Percentiles rank a stretch among this genome's conserved stretches.
These are phyloP conservation scores for Plagiodera versicolora DNA, from an alignment of 2,888 invertebrate species.

Conservation along the genomic window DNA sequence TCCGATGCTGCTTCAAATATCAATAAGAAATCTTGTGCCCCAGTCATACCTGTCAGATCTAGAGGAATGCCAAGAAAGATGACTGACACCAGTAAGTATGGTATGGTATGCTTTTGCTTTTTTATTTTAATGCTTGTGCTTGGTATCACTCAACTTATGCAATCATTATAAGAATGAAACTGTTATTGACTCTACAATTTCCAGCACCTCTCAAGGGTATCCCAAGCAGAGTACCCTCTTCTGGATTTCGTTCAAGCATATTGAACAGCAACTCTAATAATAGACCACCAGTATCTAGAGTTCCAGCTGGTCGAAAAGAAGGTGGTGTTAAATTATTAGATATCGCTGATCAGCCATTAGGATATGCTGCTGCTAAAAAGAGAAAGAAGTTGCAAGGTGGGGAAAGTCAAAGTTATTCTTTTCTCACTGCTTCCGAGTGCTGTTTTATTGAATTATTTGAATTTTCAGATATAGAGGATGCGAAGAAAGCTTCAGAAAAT, in stretches of 20 bases:
- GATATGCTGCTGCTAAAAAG: slow-evolving; percentile 83
- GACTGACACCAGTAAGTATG: slow-evolving; percentile 84
- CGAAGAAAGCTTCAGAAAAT: slow-evolving; percentile 63
- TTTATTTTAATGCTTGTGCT: slow-evolving; percentile 16
- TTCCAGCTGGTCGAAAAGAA: slow-evolving; percentile 74
- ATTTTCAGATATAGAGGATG: slow-evolving; percentile 64
- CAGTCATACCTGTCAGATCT: slow-evolving; percentile 85
- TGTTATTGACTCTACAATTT: slow-evolving; percentile 26
- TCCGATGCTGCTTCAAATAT: slow-evolving; percentile 85
- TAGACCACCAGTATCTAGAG: slow-evolving; percentile 62
- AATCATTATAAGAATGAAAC: background rate
- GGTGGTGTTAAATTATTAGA: slow-evolving; percentile 94
- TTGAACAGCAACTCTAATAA: slow-evolving; percentile 56
- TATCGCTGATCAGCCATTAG: slow-evolving; percentile 89
- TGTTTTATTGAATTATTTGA: slow-evolving; percentile 3
- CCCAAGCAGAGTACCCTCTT: slow-evolving; percentile 76
- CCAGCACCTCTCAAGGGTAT: slow-evolving; percentile 89
- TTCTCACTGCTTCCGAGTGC: background rate
- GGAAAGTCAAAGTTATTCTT: background rate
- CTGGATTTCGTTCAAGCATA: slow-evolving; percentile 64
- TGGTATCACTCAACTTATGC: background rate
- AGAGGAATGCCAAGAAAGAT: slow-evolving; percentile 92
- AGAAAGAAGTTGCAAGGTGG: slow-evolving; percentile 79
- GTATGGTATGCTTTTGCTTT: slow-evolving; percentile 13
- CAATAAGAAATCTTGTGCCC: slow-evolving; percentile 87